Base-by-base conservation (phyloP, 92 coral and sea anemone genomes). In the Metridium senile region DNA sequence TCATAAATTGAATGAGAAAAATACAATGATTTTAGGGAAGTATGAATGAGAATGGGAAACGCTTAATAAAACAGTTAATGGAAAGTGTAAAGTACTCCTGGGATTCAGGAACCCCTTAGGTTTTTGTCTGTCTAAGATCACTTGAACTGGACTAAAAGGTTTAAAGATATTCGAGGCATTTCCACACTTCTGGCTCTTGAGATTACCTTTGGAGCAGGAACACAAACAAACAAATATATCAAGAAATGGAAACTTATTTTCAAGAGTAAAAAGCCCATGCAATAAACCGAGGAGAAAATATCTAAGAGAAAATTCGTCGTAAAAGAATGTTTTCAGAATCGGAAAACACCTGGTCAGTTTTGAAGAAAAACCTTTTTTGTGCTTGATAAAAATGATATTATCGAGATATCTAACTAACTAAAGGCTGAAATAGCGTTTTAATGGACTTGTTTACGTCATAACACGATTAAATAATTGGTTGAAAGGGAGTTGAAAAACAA, bases 381-480 rank as follows among this genome's bases (percentile, higher is more conserved):
- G 52, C 51, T 54, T 62, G 64, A 19, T 4, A 0, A 27, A 33
- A 13, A 16, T 70, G 74, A 73, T 73, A 33, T 57, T 29, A 73
- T 73, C 78, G 21, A 30, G 67, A 58, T 73, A 73, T 73, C 76
- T 58, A 39, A 46, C 18, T 22, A 32, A 43, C 43, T 30, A 13
- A 63, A 28, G n/a, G 69, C 23, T 28, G 23, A 63, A 30, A 11
- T 63, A 31, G 43, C n/a, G 8, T 63, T 57, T 52, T 56, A 73
- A 73, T 73, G 68, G 78, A 47, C 23, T n/a, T 23, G 68, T 26
- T 73, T 73, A 67, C 78, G 78, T 73, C 78, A 73, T 57, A 54
- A 54, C 21, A 54, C 17, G 2, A 54, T 52, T 9, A 33, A 53
- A 70, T 49, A 32, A 30, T 70, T 28, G 18, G 58, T 45, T 46